These are phyloP conservation scores for Drosophila bocki DNA, from an alignment of 1,140 invertebrate genomes.

Conservation along the genomic window DNA sequence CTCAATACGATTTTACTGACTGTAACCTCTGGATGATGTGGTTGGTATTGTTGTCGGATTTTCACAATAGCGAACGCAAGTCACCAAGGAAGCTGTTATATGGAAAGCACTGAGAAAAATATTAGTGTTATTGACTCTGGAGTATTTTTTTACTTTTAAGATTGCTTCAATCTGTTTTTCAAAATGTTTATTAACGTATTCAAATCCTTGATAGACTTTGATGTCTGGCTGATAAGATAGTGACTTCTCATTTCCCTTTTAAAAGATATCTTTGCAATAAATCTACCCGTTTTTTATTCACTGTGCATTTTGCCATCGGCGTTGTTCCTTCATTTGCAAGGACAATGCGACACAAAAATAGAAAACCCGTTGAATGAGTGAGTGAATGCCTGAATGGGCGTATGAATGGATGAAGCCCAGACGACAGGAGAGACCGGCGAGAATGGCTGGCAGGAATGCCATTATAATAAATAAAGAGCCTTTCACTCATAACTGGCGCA, in stretches of 20 bases:
- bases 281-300: conserved; percentile 13
- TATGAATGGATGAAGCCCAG: conserved; percentile 51
- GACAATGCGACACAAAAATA: conserved; percentile 75
- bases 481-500: conserved; percentile 78
- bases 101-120: background rate
- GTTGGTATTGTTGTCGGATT: conserved; percentile 8
- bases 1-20: conserved; percentile 60
- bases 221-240: conserved; percentile 39
- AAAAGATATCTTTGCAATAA: background rate
- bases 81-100: background rate
- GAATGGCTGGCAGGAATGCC: conserved; percentile 62
- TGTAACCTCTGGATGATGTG: conserved; percentile 21
- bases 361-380: conserved; percentile 57
- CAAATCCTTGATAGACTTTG: background rate
- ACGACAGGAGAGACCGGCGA: conserved; percentile 31
- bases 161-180: too few species aligned
- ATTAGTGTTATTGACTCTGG: too few species aligned
- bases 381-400: conserved; percentile 55
- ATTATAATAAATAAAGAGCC: conserved; percentile 82
- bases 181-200: too few species aligned
- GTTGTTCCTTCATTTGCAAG: conserved; percentile 78
- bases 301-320: conserved; percentile 48
- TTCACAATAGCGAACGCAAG: conserved; percentile 3
- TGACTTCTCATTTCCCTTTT: background rate
- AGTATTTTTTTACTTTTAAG: too few species aligned